Conservation (phyloP, 2,797 vertebrate genomes). For the Hybognathus amarus region DNA sequence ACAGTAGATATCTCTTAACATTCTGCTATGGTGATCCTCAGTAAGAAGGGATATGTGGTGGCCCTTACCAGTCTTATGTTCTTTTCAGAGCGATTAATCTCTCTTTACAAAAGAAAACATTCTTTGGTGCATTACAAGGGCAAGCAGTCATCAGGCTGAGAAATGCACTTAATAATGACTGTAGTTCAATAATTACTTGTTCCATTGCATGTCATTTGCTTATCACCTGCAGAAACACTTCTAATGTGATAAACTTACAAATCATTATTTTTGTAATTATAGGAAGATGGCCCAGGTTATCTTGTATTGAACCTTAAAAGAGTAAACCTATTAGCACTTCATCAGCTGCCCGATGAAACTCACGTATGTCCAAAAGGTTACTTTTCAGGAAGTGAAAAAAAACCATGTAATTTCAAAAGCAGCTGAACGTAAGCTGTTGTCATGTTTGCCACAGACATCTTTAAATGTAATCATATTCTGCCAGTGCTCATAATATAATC, state of each 20-base stretch:
- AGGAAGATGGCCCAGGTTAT: not conserved
- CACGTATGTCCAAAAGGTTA: no score
- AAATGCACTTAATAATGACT: constrained; percentile 48
- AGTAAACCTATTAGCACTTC: constrained; percentile 1
- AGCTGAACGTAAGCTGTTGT: no score
- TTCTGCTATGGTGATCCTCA: constrained; percentile 4
- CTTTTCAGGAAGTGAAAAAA: no score
- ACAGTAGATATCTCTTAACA: constrained; percentile 25
- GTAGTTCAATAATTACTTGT: constrained; percentile 41
- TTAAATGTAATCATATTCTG: no score
- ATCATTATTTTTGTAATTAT: constrained; percentile 40
- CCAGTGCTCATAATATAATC: no score
- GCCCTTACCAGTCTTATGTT: constrained; percentile 4
- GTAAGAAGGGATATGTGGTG: constrained; percentile 16
- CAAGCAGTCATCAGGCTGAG: constrained; percentile 30
- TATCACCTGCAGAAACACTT: constrained; percentile 35
- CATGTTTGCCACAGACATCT: no score
- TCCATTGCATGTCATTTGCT: constrained; percentile 36
- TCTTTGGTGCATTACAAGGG: constrained; percentile 11
- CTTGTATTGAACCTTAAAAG: constrained; percentile 13
- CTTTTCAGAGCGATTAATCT: constrained; percentile 30
- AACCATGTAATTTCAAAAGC: no score
- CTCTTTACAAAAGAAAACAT: constrained; percentile 33
- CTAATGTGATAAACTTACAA: constrained; percentile 20
- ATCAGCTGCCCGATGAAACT: no score